A percentile compares a stretch with the other conserved stretches of the same genome.
Conservation (phyloP, 2,113 vertebrate species). For the Pteronura brasiliensis region DNA sequence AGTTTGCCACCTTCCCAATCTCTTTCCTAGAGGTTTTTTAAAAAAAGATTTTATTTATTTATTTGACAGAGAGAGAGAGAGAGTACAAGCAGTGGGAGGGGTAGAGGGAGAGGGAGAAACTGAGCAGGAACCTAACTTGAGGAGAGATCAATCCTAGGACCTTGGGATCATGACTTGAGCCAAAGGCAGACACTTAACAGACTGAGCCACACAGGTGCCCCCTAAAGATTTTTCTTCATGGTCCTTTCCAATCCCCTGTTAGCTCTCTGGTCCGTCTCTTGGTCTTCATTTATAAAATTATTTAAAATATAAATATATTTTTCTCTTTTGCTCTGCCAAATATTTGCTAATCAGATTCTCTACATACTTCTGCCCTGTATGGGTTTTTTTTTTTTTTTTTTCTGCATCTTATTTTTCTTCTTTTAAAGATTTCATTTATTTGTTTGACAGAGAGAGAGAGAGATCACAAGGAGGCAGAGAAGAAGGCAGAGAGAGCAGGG, state of each 20-base stretch:
- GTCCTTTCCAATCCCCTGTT: neutral
- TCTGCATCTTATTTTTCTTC: too few relatives aligned
- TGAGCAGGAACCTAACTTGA: neutral
- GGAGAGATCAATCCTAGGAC: neutral
- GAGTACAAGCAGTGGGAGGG: neutral
- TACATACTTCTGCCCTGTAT: neutral
- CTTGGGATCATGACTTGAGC: neutral
- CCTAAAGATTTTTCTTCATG: neutral
- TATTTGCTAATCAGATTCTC: neutral
- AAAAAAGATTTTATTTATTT: neutral
- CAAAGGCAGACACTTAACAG: neutral
- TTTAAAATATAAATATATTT: neutral
- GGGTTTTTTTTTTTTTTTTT: too few relatives aligned
- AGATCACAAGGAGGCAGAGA: too few relatives aligned
- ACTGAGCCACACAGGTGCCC: neutral
- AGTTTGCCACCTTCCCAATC: neutral
- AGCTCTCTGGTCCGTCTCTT: neutral
- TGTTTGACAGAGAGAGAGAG: too few relatives aligned
- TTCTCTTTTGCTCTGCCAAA: neutral
- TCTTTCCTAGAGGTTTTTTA: neutral
- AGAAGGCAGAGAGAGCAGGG: too few relatives aligned
- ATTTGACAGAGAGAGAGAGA: neutral
- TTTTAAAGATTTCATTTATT: too few relatives aligned
- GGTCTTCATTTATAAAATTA: neutral
- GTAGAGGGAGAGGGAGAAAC: neutral